Base-by-base conservation (phyloP, 1,140 invertebrate genomes). In the Drosophila saltans region DNA sequence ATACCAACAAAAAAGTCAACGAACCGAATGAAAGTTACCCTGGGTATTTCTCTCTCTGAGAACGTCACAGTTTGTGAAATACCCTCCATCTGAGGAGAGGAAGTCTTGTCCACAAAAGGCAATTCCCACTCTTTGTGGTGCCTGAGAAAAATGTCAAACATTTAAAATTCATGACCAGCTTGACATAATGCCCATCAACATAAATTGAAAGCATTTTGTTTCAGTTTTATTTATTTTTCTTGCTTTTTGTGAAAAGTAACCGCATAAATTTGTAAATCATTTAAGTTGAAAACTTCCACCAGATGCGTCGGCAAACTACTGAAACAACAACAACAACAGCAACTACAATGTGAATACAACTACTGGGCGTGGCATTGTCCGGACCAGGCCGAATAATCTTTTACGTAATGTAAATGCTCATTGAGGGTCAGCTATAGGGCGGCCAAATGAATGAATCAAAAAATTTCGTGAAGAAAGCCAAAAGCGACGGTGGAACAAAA, bases 201-300 rank as follows among this genome's bases (percentile, higher is more conserved):
- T 68, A 61, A 81, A 78, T 86, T 75, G 69, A 78, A 85, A 84
- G 75, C 67, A 65, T 73, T 80, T 82, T 69, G n/a, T 52, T 52
- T 52, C 45, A 52, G 21, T 52, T 52, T 26, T 52, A 45, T 45
- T 45, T 45, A 45, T 21, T 48, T 48, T 48, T 11, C 39, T 40
- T 40, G 16, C 16, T 9, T 40, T 55, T 26, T 45, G 69, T 43
- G 81, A 66, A 85, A 79, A 79, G 45, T 2, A 52, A 52, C 60
- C 79, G 75, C 72, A 88, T 85, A 85, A 85, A 88, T 85, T 85
- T 88, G 82, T 85, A 71, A 79, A 76, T 21, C 75, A 82, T 82
- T 85, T 79, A 75, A 7, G 45, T 28, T 39, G 52, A 59, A 72
- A 61, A 60, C 65, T 43, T 16, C 43, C 30, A 33, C 39, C 55